phyloP scores from a whole-genome alignment of 1,140 invertebrate genomes.

The Lethrus apterus region DNA sequence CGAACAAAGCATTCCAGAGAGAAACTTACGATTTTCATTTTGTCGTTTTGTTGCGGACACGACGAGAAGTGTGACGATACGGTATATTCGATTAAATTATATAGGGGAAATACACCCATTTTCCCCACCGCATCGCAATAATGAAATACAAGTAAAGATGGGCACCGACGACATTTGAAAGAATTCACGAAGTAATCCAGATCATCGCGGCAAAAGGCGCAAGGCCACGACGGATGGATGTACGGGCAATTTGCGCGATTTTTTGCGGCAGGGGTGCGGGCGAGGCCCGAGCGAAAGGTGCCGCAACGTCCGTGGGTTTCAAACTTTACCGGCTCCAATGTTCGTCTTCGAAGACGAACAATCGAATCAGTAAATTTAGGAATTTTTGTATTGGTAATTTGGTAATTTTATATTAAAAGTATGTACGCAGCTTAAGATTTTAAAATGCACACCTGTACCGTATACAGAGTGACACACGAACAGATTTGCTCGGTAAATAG shows the following conservation, averaged over 20 bases:
- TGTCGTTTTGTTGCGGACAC: conserved; percentile 3
- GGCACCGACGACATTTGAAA: conserved; percentile 10
- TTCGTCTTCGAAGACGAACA: too few relatives aligned
- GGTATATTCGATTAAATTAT: conserved; percentile 10
- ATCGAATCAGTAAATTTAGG: too few relatives aligned
- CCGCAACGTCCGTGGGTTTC: background rate
- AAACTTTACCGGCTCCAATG: too few relatives aligned
- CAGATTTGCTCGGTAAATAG: too few relatives aligned
- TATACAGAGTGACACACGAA: too few relatives aligned
- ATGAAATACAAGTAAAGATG: conserved; percentile 8
- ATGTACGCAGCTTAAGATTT: too few relatives aligned
- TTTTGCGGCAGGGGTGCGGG: conserved; percentile 8
- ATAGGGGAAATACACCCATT: conserved; percentile 2
- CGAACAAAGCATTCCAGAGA: background rate
- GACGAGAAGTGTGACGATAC: background rate
- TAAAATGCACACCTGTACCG: too few relatives aligned
- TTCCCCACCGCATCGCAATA: conserved; percentile 1
- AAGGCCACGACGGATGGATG: conserved; percentile 8
- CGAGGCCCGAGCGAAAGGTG: conserved; percentile 9
- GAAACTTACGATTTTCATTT: conserved; percentile 7
- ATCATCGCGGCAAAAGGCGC: conserved; percentile 10
- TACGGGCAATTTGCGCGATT: conserved; percentile 5
- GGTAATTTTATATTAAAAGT: too few relatives aligned
- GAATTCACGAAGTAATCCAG: conserved; percentile 12
- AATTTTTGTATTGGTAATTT: too few relatives aligned